These are phyloP conservation scores for Tinea trinotella DNA, from an alignment of 2,888 invertebrate genomes.

Conservation along the genomic window DNA sequence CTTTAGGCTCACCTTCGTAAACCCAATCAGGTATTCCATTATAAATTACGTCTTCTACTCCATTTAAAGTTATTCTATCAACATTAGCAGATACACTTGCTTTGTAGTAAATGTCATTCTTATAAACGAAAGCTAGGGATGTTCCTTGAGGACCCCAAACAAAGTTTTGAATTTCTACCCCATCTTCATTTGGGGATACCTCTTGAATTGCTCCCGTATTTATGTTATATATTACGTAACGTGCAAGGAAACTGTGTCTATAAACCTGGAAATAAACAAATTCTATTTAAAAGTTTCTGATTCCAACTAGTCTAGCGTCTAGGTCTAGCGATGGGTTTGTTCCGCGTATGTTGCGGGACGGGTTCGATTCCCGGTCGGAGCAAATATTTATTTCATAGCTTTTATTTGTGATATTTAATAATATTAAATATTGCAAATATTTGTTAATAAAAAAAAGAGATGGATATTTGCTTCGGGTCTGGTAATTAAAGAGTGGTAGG, in stretches of 20 bases:
- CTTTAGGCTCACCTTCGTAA: slow-evolving; percentile 95
- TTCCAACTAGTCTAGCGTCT: too few species aligned
- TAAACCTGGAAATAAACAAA: slow-evolving; percentile 73
- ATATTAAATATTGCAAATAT: too few species aligned
- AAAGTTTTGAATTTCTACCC: slow-evolving; percentile 73
- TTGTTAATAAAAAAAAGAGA: too few species aligned
- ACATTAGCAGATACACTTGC: slow-evolving; percentile 52
- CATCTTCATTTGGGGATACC: slow-evolving; percentile 38
- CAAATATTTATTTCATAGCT: too few species aligned
- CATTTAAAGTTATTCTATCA: slow-evolving; percentile 75
- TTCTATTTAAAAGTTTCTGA: too few species aligned
- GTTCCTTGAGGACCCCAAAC: slow-evolving; percentile 85
- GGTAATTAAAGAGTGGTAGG: too few species aligned
- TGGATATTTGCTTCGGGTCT: too few species aligned
- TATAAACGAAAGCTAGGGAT: slow-evolving; percentile 80
- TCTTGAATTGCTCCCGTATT: slow-evolving; percentile 51
- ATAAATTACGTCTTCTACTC: slow-evolving; percentile 75
- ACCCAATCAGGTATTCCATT: slow-evolving; percentile 96
- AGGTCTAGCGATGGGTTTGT: too few species aligned
- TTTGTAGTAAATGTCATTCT: slow-evolving; percentile 85
- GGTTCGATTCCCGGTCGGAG: too few species aligned
- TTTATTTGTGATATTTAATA: too few species aligned
- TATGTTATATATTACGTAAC: slow-evolving; percentile 79
- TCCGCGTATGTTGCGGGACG: too few species aligned
- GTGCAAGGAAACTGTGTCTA: slow-evolving; percentile 84